Evolutionary conservation across 2,888 invertebrate genomes (phyloP), one percentile per base, ranked within the genome.

Genomic region (Lycophotia porphyrea): DNA sequence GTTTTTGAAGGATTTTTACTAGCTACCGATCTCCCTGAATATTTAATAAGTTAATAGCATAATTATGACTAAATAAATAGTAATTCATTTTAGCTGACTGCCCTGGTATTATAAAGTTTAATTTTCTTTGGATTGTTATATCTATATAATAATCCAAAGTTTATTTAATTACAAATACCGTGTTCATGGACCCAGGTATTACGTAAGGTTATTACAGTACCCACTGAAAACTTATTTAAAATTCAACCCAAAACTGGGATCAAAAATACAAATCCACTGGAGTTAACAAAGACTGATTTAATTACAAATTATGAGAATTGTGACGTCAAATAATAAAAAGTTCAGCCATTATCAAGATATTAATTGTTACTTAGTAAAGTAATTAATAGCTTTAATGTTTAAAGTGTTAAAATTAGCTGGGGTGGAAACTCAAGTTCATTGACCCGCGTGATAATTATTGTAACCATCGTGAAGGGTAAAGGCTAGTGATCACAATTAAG

Each of bases 391-490:
- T 74, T 65, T 60, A 72, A 75, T 52, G 58, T 44, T 71, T 74
- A 73, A 75, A 76, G 58, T 67, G 61, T 27, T 63, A 60, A 72
- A 71, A 74, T 84, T 76, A 55, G 39, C 58, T 47, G 36, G 74
- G 64, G 42, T 42, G 81, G 78, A 81, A 71, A 64, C 24, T 66
- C 27, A 34, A 66, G 71, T 68, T 81, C 73, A 84, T 73, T 84
- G 78, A 76, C 75, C 81, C 70, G 74, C 58, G 34, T 63, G n/a
- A 71, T 64, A 75, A 58, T 61, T 64, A 61, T 27, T 44, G 36
- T 13, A 64, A 70, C 60, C 70, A 72, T 71, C 39, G 71, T 36
- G 9, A 47, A 47, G 42, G 34, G 27, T 11, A 64, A 71, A 66
- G 24, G 47, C 31, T 69, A 65, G 34, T 31, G 39, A 65, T 73